Evolutionary conservation across 2,113 vertebrate species (phyloP).

Genomic region (Jaculus jaculus): DNA sequence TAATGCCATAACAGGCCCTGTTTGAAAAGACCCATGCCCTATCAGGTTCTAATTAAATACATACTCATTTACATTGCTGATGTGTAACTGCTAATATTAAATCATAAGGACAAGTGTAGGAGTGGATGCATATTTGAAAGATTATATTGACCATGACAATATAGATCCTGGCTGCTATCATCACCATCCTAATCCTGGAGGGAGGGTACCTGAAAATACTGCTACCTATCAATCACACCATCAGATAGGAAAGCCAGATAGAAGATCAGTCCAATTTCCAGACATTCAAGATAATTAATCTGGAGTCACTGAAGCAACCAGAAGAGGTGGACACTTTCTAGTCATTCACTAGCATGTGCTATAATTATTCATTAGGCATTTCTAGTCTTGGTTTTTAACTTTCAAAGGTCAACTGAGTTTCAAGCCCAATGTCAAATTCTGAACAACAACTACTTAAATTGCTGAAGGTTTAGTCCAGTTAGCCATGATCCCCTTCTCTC

Average conservation of each 20-base stretch:
- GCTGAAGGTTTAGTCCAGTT: neutral
- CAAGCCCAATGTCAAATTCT: neutral
- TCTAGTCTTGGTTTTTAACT: conserved; percentile 30
- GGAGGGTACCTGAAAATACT: neutral
- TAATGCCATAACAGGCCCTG: neutral
- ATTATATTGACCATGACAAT: neutral
- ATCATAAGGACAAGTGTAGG: conserved; percentile 1
- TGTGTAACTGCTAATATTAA: neutral
- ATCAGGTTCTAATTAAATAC: conserved; percentile 1
- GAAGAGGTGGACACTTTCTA: neutral
- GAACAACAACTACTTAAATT: conserved; percentile 25
- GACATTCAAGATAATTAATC: conserved; percentile 46
- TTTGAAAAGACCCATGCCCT: conserved; percentile 31
- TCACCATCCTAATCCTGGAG: neutral
- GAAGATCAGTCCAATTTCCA: neutral
- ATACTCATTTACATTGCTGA: neutral
- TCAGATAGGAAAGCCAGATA: neutral
- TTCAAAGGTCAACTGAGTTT: conserved; percentile 34
- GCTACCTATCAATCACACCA: neutral
- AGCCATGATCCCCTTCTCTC: neutral
- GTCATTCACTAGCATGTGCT: neutral
- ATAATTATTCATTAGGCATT: neutral
- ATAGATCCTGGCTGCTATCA: neutral
- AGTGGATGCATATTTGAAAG: neutral
- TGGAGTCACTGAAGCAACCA: conserved; percentile 20